Evolutionary conservation across 2,797 vertebrate species (phyloP).

Genomic region (Spinus olivaceus): DNA sequence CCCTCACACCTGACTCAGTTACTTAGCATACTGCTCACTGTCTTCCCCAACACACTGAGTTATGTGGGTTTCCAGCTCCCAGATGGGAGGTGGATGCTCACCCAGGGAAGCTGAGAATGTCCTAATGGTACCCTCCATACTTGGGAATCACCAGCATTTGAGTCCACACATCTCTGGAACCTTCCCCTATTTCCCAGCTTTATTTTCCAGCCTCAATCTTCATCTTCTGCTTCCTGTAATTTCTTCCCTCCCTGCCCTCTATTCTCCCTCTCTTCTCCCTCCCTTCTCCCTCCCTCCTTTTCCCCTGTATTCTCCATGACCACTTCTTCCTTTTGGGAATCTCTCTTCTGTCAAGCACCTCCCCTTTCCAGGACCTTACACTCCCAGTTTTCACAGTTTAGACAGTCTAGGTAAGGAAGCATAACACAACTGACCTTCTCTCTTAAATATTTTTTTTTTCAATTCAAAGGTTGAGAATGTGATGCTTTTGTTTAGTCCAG

Average conservation of each 20-base stretch:
- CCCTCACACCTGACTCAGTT: background rate
- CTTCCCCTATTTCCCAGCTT: background rate
- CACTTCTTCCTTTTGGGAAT: background rate
- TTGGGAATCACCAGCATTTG: background rate
- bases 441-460: background rate
- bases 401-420: background rate
- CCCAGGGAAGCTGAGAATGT: background rate
- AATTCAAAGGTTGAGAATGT: background rate
- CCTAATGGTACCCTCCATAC: rapidly evolving
- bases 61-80: background rate
- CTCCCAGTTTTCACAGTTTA: background rate
- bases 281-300: rapidly evolving
- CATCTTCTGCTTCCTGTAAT: background rate
- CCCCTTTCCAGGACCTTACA: background rate
- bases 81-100: rapidly evolving
- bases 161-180: rapidly evolving
- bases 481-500: background rate
- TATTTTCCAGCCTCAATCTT: background rate
- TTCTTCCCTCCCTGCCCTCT: rapidly evolving
- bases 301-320: background rate
- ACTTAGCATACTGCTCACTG: background rate
- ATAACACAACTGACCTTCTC: background rate
- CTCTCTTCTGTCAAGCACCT: background rate
- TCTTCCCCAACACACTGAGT: rapidly evolving
- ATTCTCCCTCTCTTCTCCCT: too few relatives aligned